Evolutionary conservation across 2,113 vertebrate species (phyloP).

Genomic region (Neolamprologus sp.): DNA sequence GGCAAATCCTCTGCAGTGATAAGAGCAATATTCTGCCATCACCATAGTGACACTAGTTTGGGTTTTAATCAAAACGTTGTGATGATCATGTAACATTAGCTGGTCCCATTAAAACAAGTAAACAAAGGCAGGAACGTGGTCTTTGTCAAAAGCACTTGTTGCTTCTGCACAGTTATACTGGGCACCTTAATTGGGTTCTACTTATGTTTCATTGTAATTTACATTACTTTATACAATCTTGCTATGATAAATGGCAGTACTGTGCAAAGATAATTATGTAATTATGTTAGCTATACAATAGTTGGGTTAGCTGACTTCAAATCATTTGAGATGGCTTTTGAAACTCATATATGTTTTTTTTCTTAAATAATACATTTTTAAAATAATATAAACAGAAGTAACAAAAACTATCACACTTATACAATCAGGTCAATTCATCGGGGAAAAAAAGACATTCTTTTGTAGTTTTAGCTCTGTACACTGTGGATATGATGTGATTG

Average conservation of each 20-base stretch:
- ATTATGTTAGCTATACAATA: background rate
- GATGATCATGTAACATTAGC: background rate
- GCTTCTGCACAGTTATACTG: background rate
- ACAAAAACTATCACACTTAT: background rate
- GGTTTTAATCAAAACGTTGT: slow-evolving; percentile 8
- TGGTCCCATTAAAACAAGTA: slow-evolving; percentile 1
- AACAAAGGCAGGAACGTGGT: background rate
- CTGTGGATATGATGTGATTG: background rate
- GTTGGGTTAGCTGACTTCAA: background rate
- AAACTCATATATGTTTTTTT: background rate
- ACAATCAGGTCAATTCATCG: background rate
- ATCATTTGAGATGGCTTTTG: background rate
- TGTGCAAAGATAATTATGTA: background rate
- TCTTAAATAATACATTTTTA: background rate
- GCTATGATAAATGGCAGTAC: background rate
- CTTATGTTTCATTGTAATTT: background rate
- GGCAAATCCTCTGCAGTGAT: background rate
- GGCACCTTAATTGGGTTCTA: background rate
- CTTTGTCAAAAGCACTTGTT: background rate
- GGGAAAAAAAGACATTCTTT: background rate
- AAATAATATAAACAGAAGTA: background rate
- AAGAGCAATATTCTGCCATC: background rate
- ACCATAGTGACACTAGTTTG: background rate
- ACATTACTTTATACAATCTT: background rate
- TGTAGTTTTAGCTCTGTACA: background rate